phyloP scores from a whole-genome alignment of 1,140 invertebrate species.

The Leptinotarsa texana region DNA sequence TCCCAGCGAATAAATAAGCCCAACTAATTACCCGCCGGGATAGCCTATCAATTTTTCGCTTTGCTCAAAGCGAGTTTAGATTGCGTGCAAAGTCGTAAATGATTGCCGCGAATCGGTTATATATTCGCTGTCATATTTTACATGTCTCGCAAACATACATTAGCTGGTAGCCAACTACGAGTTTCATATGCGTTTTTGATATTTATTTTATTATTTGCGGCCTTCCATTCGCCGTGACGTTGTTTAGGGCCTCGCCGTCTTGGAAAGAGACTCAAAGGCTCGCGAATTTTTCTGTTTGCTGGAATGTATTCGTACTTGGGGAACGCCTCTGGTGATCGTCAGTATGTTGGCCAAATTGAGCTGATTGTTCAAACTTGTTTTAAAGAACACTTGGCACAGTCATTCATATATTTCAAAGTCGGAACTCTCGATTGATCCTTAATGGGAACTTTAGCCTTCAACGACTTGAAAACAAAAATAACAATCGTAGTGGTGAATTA shows the following conservation, averaged over 20 bases:
- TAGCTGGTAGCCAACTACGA: slow-evolving; percentile 40
- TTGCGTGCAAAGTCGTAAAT: slow-evolving; percentile 45
- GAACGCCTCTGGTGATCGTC: too few species aligned
- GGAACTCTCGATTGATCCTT: too few species aligned
- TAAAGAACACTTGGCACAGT: too few species aligned
- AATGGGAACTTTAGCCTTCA: too few species aligned
- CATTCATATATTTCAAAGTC: too few species aligned
- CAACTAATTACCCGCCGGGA: slow-evolving; percentile 26
- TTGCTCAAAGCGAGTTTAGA: slow-evolving; percentile 30
- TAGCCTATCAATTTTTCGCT: slow-evolving; percentile 24
- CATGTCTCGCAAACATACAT: slow-evolving; percentile 37
- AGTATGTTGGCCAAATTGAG: too few species aligned
- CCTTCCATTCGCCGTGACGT: slow-evolving; percentile 17
- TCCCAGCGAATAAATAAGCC: slow-evolving; percentile 14
- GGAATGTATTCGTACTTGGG: neutral
- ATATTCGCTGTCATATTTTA: slow-evolving; percentile 39
- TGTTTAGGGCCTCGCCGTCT: slow-evolving; percentile 17
- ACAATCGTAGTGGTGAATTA: too few species aligned
- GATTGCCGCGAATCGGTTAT: slow-evolving; percentile 37
- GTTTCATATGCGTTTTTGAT: slow-evolving; percentile 30
- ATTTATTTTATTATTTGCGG: slow-evolving; percentile 33
- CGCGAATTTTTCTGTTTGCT: neutral
- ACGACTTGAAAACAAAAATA: too few species aligned
- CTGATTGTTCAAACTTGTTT: too few species aligned
- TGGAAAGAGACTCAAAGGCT: neutral